Percentiles rank a stretch among this genome's conserved stretches.
Conservation (phyloP, 1,140 invertebrate genomes). For the Diachasma alloeum region DNA sequence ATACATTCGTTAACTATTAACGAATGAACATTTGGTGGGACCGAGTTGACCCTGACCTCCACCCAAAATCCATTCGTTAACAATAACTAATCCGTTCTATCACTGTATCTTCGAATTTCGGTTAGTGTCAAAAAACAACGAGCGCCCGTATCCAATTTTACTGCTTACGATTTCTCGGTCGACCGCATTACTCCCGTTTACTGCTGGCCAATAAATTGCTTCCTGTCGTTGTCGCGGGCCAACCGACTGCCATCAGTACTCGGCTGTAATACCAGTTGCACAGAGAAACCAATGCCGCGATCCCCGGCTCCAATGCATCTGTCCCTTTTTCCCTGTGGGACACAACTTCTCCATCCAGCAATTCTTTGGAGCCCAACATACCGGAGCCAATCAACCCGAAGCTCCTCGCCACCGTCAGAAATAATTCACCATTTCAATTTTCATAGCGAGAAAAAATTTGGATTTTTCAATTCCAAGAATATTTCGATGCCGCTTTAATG, state of each 20-base stretch:
- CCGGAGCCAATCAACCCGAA: neutral
- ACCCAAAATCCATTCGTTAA: too few relatives aligned
- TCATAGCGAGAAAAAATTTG: neutral
- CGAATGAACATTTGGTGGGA: too few relatives aligned
- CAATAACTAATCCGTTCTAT: too few relatives aligned
- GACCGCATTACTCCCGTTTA: constrained; percentile 42
- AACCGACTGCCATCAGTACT: constrained; percentile 42
- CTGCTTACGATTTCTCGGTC: constrained; percentile 46
- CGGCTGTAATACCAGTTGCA: constrained; percentile 37
- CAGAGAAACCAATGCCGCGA: constrained; percentile 38
- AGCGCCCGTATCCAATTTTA: constrained; percentile 38
- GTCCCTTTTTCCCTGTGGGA: constrained; percentile 6
- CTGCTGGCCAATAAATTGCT: constrained; percentile 55
- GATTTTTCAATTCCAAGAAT: neutral
- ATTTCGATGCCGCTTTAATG: neutral
- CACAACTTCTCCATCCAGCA: neutral
- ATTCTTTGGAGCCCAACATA: neutral
- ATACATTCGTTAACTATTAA: too few relatives aligned
- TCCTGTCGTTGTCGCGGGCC: constrained; percentile 50
- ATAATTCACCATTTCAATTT: neutral
- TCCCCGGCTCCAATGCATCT: constrained; percentile 16
- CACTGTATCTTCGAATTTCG: neutral
- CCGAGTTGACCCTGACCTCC: too few relatives aligned
- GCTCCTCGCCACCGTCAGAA: neutral
- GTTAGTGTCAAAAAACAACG: neutral